phyloP scores from a whole-genome alignment of 1,140 invertebrate species.

The Zaprionus gabonicus region DNA sequence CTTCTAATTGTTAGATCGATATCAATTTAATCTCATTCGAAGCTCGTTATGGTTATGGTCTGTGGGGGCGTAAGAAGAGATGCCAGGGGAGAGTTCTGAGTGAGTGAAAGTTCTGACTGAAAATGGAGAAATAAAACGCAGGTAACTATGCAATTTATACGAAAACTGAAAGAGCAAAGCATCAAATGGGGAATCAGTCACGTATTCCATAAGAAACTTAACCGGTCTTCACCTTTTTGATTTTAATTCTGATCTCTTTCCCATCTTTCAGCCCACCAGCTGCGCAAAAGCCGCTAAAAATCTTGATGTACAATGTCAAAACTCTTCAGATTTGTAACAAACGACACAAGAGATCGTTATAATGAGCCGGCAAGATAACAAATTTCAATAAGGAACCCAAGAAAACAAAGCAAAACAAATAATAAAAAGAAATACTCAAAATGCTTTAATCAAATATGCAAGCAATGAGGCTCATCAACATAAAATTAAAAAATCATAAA shows the following conservation, averaged over 20 bases:
- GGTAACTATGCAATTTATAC: neutral
- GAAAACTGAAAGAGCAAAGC: neutral
- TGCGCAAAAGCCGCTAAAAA: constrained; percentile 34
- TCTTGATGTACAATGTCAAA: constrained; percentile 63
- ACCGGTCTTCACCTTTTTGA: neutral
- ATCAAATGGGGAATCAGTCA: neutral
- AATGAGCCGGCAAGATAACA: constrained; percentile 5
- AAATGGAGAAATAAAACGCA: neutral
- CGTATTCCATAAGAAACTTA: neutral
- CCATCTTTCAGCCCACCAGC: constrained; percentile 27
- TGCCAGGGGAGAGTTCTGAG: neutral
- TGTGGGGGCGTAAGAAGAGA: constrained; percentile 32
- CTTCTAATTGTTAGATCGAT: constrained; percentile 47
- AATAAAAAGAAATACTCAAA: constrained; percentile 26
- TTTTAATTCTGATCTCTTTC: neutral
- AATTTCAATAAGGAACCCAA: constrained; percentile 13
- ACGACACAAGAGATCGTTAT: constrained; percentile 35
- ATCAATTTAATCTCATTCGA: constrained; percentile 26
- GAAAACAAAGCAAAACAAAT: constrained; percentile 53
- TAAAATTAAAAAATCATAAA: constrained; percentile 84
- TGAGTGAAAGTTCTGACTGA: neutral
- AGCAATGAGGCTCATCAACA: constrained; percentile 82
- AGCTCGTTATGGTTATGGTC: constrained; percentile 38
- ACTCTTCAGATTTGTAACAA: constrained; percentile 46
- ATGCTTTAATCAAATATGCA: constrained; percentile 74